Evolutionary conservation across 1,140 invertebrate species (phyloP).

Genomic region (Lepidurus apus): DNA sequence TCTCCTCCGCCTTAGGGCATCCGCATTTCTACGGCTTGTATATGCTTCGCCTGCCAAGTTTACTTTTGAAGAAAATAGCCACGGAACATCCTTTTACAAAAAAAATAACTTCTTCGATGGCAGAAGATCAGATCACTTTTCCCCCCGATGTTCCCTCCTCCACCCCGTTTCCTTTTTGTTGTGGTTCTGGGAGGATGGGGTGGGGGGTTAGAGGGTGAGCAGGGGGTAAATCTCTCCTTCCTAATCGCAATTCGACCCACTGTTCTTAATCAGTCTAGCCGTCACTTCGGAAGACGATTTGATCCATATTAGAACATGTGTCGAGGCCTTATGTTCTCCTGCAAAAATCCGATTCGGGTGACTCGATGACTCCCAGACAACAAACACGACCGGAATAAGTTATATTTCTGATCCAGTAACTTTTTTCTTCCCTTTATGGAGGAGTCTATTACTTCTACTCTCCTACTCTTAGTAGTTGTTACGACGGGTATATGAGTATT

Average conservation of each 20-base stretch:
- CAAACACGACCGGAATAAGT: conserved; percentile 8
- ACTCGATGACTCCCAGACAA: conserved; percentile 6
- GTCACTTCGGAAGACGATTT: not conserved
- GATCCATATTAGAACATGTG: not conserved
- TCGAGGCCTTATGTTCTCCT: not conserved
- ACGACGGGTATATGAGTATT: too few relatives aligned
- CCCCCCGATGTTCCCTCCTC: not conserved
- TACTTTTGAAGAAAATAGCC: not conserved
- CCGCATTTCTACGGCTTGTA: not conserved
- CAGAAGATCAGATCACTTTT: too few relatives aligned
- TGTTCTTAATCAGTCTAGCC: not conserved
- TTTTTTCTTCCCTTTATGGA: not conserved
- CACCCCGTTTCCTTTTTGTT: not conserved
- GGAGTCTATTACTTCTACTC: not conserved
- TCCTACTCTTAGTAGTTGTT: too few relatives aligned
- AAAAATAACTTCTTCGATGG: too few relatives aligned
- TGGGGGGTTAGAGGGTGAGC: not conserved
- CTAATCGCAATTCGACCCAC: not conserved
- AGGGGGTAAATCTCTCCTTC: not conserved
- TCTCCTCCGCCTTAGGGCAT: not conserved
- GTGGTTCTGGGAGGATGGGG: not conserved
- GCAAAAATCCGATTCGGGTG: not conserved
- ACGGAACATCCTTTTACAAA: not conserved
- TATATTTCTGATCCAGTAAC: not conserved
- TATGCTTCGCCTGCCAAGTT: conserved; percentile 14